Evolutionary conservation across 2,797 vertebrate genomes (phyloP).

Genomic region (Pampus argenteus): DNA sequence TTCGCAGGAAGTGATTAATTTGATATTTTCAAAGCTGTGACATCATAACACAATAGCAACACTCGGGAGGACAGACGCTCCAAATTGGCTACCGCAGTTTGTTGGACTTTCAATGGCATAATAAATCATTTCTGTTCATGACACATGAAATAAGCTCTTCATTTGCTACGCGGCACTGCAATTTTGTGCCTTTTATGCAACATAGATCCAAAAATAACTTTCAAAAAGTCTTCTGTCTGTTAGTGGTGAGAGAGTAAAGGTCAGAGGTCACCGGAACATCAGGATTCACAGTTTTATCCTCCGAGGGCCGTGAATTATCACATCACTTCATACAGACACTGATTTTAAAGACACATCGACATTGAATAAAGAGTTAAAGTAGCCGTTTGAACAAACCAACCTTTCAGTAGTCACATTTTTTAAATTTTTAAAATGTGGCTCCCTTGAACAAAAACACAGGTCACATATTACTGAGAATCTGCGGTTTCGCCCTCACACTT

Average conservation of each 20-base stretch:
- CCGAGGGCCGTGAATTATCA: no score
- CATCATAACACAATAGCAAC: not conserved
- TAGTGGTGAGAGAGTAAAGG: no score
- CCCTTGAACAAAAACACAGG: constrained; percentile 15
- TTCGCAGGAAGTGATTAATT: not conserved
- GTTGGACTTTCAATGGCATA: no score
- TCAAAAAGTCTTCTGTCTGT: no score
- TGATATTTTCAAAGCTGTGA: not conserved
- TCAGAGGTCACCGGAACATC: no score
- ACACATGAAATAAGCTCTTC: no score
- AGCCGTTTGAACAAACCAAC: not conserved
- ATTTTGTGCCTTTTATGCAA: no score
- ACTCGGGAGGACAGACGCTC: not conserved
- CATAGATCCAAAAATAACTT: no score
- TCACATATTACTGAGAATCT: not conserved
- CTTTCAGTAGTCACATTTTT: constrained; percentile 1
- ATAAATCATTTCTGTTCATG: no score
- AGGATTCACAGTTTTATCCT: no score
- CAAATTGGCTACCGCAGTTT: no score
- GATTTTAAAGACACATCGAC: not conserved
- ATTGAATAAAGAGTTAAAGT: not conserved
- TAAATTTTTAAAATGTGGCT: not conserved
- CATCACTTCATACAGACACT: not conserved
- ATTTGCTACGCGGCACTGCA: no score
- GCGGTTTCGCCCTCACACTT: not conserved